Evolutionary conservation across 2,113 vertebrate species (phyloP).

Genomic region (Trinectes maculatus): DNA sequence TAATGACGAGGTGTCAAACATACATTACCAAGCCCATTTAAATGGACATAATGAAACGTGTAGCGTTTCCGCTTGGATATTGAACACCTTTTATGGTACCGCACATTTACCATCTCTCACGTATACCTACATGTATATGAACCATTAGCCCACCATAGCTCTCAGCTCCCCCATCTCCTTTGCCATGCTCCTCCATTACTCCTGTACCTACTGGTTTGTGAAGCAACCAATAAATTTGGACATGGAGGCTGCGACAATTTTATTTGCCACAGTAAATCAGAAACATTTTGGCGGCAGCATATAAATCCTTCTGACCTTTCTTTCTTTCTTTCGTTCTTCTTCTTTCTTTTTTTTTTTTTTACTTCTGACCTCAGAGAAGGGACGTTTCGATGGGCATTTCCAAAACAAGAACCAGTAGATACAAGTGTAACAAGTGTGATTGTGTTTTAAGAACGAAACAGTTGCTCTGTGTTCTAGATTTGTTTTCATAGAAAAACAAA

Average conservation of each 20-base stretch:
- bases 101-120: constrained; percentile 14
- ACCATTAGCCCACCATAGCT: constrained; percentile 19
- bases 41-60: constrained; percentile 43
- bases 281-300: constrained; percentile 2
- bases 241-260: constrained; percentile 69
- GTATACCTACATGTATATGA: constrained; percentile 37
- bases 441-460: constrained; percentile 2
- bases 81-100: constrained; percentile 40
- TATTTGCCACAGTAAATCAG: constrained; percentile 17
- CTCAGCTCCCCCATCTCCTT: constrained; percentile 13
- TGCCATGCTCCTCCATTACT: constrained; percentile 48
- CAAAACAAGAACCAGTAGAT: constrained; percentile 78
- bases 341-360: no score
- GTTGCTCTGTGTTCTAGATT: constrained; percentile 21
- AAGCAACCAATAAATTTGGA: constrained; percentile 77
- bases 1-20: constrained; percentile 5
- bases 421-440: constrained; percentile 67
- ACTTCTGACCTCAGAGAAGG: constrained; percentile 22
- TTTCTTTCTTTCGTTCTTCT: no score
- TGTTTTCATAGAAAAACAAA: no score
- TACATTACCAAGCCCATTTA: constrained; percentile 66
- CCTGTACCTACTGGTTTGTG: constrained; percentile 82
- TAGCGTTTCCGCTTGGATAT: constrained; percentile 33
- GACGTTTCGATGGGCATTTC: constrained; percentile 35
- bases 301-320: constrained; percentile 14